phyloP scores from a whole-genome alignment of 2,888 invertebrate species.

The Netelia melanura region DNA sequence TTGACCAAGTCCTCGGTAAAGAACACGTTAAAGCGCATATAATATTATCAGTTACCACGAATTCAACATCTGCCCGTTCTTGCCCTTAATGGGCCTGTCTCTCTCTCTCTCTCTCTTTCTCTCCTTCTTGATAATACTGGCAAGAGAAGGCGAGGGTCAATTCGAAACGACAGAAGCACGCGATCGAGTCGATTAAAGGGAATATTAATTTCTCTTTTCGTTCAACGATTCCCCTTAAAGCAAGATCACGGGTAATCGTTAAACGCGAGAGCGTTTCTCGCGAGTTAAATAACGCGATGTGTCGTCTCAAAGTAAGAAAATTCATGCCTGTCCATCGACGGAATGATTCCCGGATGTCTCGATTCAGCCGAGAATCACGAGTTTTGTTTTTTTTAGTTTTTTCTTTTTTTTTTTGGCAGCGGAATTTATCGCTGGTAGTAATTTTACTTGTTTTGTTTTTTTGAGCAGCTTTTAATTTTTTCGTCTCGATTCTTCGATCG shows the following conservation, averaged over 20 bases:
- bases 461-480: background rate
- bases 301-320: background rate
- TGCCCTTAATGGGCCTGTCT: conserved; percentile 27
- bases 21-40: background rate
- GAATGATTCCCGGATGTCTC: conserved; percentile 1
- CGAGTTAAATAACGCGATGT: background rate
- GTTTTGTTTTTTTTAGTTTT: background rate
- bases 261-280: background rate
- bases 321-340: background rate
- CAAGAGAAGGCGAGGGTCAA: conserved; percentile 36
- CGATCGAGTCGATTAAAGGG: conserved; percentile 52
- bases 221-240: conserved; percentile 45
- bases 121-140: conserved; percentile 18
- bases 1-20: conserved; percentile 51
- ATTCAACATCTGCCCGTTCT: conserved; percentile 31
- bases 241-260: conserved; percentile 48
- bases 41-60: conserved; percentile 53
- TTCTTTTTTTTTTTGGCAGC: background rate
- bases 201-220: conserved; percentile 49
- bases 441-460: background rate
- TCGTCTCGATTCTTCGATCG: background rate
- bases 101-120: background rate
- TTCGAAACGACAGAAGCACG: conserved; percentile 16
- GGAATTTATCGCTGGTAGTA: background rate
- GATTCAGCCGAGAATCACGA: background rate